A percentile compares a stretch with the other conserved stretches of the same genome.
phyloP scores from a whole-genome alignment of 1,140 invertebrate species.

The Euura lappo region DNA sequence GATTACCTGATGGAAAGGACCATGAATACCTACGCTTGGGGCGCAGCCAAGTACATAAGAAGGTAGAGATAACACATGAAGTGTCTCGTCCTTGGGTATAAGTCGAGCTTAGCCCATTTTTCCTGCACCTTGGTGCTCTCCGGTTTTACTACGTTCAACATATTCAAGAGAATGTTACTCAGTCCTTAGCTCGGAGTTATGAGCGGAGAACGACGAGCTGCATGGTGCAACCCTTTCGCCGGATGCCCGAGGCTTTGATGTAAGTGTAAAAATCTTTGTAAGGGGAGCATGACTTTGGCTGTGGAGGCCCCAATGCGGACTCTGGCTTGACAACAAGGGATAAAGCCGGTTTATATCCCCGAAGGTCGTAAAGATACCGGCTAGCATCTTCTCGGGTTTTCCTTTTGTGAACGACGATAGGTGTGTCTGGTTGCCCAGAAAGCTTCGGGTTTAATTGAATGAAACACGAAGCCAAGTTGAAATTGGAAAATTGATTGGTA shows the following conservation, averaged over 20 bases:
- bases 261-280: neutral
- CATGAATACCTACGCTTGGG: too few relatives aligned
- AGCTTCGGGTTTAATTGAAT: neutral
- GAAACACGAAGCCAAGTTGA: neutral
- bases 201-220: too few relatives aligned
- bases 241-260: neutral
- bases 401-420: neutral
- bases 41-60: too few relatives aligned
- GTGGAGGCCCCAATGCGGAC: slow-evolving; percentile 15
- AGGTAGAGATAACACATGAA: too few relatives aligned
- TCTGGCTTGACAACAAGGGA: slow-evolving; percentile 33
- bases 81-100: neutral
- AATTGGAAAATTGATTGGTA: neutral
- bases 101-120: neutral
- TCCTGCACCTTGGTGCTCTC: neutral
- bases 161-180: too few relatives aligned
- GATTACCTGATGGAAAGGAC: too few relatives aligned
- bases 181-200: too few relatives aligned
- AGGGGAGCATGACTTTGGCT: neutral
- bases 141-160: too few relatives aligned
- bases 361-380: slow-evolving; percentile 40
- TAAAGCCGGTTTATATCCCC: slow-evolving; percentile 41
- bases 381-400: neutral
- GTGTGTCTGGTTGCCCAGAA: neutral
- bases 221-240: neutral